These are phyloP conservation scores for Cettia cetti DNA, from an alignment of 2,113 vertebrate species.

Conservation along the genomic window DNA sequence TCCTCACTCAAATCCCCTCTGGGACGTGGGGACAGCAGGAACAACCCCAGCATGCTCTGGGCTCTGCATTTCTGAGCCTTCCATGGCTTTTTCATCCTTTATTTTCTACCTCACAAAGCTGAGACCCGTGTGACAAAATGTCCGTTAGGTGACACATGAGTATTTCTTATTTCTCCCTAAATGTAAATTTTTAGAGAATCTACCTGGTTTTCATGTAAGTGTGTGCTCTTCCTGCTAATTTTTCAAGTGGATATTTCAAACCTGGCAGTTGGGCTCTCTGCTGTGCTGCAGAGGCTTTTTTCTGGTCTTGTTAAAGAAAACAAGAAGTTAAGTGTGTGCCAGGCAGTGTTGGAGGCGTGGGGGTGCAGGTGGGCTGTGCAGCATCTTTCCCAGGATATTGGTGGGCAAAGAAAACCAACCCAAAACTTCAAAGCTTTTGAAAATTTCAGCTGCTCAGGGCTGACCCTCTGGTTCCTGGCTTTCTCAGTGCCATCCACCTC, in stretches of 20 bases:
- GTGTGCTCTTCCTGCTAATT: not conserved
- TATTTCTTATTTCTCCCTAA: not conserved
- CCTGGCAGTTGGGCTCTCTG: not conserved
- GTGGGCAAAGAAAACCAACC: not conserved
- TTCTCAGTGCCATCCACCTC: not conserved
- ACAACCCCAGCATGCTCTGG: not conserved
- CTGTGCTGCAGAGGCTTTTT: not conserved
- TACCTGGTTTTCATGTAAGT: fast-evolving
- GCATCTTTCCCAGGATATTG: not conserved
- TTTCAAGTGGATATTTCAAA: not conserved
- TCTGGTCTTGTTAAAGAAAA: not conserved
- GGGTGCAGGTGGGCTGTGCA: fast-evolving
- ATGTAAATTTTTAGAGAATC: not conserved
- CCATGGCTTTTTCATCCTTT: fast-evolving
- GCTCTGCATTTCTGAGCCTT: not conserved
- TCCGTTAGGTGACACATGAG: fast-evolving
- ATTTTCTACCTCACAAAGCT: not conserved
- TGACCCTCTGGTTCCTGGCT: not conserved
- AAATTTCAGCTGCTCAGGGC: not conserved
- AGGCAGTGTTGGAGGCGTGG: not conserved
- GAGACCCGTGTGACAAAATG: not conserved
- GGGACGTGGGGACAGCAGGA: not conserved
- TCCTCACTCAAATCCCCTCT: not conserved
- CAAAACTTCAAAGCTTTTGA: not conserved
- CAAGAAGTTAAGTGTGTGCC: fast-evolving